Conservation (phyloP, 2,113 vertebrate genomes). For the Empidonax alnorum region DNA sequence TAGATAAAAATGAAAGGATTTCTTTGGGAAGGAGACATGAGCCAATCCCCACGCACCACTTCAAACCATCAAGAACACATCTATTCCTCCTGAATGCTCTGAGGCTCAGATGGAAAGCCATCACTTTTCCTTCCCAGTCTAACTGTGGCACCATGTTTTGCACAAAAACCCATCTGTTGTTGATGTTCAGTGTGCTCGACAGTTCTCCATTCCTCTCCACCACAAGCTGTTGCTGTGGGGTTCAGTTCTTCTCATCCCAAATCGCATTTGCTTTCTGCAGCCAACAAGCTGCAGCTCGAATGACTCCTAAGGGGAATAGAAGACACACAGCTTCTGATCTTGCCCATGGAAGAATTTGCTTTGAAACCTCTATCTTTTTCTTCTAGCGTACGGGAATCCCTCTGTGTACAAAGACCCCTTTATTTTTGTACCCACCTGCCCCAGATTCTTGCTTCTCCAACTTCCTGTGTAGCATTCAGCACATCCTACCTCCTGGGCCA, state of each 20-base stretch:
- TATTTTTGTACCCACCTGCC: neutral
- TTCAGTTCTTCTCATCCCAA: slow-evolving; percentile 54
- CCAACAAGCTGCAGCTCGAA: slow-evolving; percentile 32
- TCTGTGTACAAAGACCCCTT: slow-evolving; percentile 2
- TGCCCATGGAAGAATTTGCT: neutral
- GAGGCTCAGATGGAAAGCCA: neutral
- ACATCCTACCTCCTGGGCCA: neutral
- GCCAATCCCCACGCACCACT: neutral
- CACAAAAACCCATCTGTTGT: slow-evolving; percentile 71
- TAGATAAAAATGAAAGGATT: neutral
- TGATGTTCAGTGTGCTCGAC: slow-evolving; percentile 57
- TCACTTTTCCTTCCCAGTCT: slow-evolving; percentile 21
- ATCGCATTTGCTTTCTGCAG: slow-evolving; percentile 50
- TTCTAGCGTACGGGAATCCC: neutral
- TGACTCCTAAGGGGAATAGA: slow-evolving; percentile 30
- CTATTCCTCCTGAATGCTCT: neutral
- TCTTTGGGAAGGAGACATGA: neutral
- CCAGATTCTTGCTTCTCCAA: neutral
- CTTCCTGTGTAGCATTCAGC: neutral
- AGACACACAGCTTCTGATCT: slow-evolving; percentile 20
- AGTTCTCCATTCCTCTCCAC: slow-evolving; percentile 54
- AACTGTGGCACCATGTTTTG: slow-evolving; percentile 40
- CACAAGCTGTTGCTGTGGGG: slow-evolving; percentile 64
- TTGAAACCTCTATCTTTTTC: neutral
- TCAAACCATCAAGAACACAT: neutral